Base-by-base conservation (phyloP, 2,113 vertebrate genomes). In the Larimichthys crocea region DNA sequence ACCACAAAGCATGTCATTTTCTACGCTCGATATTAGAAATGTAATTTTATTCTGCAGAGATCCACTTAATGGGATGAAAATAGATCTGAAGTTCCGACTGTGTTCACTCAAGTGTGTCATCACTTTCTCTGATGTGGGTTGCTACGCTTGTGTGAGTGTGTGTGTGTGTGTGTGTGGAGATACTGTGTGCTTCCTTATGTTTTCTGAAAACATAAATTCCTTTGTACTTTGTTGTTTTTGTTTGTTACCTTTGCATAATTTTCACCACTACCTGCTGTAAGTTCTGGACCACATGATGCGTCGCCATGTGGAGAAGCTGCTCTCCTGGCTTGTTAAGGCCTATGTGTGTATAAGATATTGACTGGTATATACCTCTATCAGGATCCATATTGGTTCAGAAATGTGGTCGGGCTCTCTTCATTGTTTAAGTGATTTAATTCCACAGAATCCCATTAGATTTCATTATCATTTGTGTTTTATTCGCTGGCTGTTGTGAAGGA, bases 401-500 rank as follows among this genome's bases (percentile, higher is more conserved):
- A 14, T 84, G 65, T 86, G 86, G 72, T 79, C 68, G 19, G 61
- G 72, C 68, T 76, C 63, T 85, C 79, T 85, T 87, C 69, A 80
- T 88, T 88, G 82, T 92, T 88, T 78, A 88, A 87, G 84, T 89
- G 86, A 91, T 91, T 91, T 88, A 75, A 84, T 90, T 93, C 88
- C 66, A 71, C 62, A 56, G 76, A 91, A 93, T 91, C 89, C 89
- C 82, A 88, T 94, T 91, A 90, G 71, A 88, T 91, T 93, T 90
- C 66, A 92, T 91, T 91, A 92, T 91, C 86, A 89, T 93, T 89
- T 79, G 75, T 83, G 70, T 89, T 93, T 88, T 83, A 86, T 95
- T 92, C 88, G 72, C 78, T 65, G 63, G 76, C 85, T 83, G 83
- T 74, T 75, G 83, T 72, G 80, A 89, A 82, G 61, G 81, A 76